Percentiles rank a stretch among this genome's conserved stretches.
phyloP scores from a whole-genome alignment of 2,797 vertebrate genomes.

The Acrossocheilus wenchowensis region DNA sequence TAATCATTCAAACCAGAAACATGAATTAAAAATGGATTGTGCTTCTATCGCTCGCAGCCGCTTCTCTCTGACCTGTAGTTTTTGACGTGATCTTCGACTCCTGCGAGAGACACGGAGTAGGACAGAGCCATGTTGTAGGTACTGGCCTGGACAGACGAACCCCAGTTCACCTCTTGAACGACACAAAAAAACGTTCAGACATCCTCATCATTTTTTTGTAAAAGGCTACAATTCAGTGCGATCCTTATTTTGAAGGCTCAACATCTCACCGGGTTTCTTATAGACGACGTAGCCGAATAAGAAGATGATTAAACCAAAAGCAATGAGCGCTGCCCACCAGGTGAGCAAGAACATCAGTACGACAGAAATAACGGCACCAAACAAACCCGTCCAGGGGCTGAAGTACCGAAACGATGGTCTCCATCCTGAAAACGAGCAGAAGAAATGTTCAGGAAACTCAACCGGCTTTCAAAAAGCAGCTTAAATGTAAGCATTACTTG shows the following conservation, averaged over 20 bases:
- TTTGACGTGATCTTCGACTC: conserved; percentile 80
- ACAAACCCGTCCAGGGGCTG: conserved; percentile 77
- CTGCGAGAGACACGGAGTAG: conserved; percentile 73
- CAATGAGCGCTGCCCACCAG: conserved; percentile 79
- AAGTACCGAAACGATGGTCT: conserved; percentile 79
- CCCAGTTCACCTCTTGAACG: conserved; percentile 79
- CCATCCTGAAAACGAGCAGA: conserved; percentile 70
- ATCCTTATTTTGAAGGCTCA: background rate
- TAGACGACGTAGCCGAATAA: conserved; percentile 78
- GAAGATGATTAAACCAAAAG: conserved; percentile 75
- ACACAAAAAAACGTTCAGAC: background rate
- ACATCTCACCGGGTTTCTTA: conserved; percentile 77
- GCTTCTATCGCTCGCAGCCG: no score
- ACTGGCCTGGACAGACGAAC: conserved; percentile 77
- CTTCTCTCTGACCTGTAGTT: conserved; percentile 75
- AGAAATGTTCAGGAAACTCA: background rate
- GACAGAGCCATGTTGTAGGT: conserved; percentile 81
- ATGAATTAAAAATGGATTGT: background rate
- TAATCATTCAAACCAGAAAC: background rate
- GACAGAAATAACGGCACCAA: conserved; percentile 75
- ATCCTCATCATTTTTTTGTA: background rate
- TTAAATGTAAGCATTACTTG: no score
- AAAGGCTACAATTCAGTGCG: background rate
- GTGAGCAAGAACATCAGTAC: conserved; percentile 82
- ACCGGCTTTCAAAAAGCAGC: background rate